Base-by-base conservation (phyloP, 2,113 vertebrate species). In the Alosa alosa region DNA sequence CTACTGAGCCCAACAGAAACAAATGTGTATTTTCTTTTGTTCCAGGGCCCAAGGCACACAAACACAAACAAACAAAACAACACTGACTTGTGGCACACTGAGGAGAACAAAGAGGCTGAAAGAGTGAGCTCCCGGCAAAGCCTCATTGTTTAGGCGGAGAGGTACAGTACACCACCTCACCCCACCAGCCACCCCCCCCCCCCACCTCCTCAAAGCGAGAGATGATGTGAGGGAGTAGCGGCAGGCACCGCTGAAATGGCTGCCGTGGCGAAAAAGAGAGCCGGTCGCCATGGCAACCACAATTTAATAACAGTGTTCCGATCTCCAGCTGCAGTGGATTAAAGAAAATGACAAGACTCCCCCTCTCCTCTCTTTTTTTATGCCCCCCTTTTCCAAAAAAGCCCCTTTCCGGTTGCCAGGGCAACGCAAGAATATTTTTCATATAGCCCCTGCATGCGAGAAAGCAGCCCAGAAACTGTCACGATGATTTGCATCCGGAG, bases 311-410 rank as follows among this genome's bases (percentile, higher is more conserved):
- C 93, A 95, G 94, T 94, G 93, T 97, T 97, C 96, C 92, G 95
- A 96, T 96, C 97, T 97, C 97, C 97, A 99, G 97, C 98, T 97
- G 97, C 98, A 97, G 94, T 93, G 97, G 97, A 98, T 99, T 99
- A 99, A 98, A 99, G 97, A 97, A 98, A 98, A 99, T 98, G 98
- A 99, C 98, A 98, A 99, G 97, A 98, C 97, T 96, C 97, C 98
- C 97, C 95, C 68, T 10, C 64, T 6, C n/a, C 64, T n/a, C 25
- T 72, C n/a, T 72, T 52, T 52, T 52, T 52, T 17, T 0, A 52
- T 15, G 11, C 18, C 68, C 31, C 31, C 10, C 68, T 6, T 95
- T 98, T 97, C 68, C 96, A 95, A 97, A 97, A 98, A 98, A 96
- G 96, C 97, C 95, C 96, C 95, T 93, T 96, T 95, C 94, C 94